Evolutionary conservation across 2,113 vertebrate species (phyloP).

Genomic region (Butorides virescens): DNA sequence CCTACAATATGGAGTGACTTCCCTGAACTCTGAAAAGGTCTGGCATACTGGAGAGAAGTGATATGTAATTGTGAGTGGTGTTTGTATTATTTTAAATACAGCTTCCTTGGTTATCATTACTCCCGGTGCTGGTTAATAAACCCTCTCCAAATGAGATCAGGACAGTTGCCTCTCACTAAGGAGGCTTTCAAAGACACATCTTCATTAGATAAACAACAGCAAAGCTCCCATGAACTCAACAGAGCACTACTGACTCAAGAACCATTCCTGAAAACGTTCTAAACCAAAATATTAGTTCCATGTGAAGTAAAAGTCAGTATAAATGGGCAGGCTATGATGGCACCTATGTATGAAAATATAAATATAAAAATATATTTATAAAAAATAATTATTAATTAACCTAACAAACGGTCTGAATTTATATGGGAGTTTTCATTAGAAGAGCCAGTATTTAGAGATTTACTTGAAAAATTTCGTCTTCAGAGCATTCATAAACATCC

Average conservation of each 20-base stretch:
- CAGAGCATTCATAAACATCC: background rate
- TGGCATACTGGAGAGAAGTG: background rate
- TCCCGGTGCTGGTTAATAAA: background rate
- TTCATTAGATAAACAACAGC: background rate
- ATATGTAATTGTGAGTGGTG: background rate
- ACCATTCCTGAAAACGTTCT: background rate
- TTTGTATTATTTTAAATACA: background rate
- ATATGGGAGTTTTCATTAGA: background rate
- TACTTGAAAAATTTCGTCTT: background rate
- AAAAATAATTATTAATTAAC: background rate
- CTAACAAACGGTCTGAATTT: background rate
- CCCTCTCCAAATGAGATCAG: background rate
- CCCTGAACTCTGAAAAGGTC: background rate
- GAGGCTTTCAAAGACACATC: background rate
- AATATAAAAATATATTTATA: background rate
- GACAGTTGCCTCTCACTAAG: background rate
- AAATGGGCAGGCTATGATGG: background rate
- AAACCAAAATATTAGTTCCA: background rate
- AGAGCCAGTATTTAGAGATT: background rate
- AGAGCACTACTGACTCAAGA: background rate
- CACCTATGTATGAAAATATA: background rate
- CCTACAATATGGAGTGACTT: background rate
- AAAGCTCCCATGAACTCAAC: background rate
- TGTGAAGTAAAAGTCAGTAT: background rate
- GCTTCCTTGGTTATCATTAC: background rate